Conservation (phyloP, 2,113 vertebrate species). For the Eubucco bourcierii region DNA sequence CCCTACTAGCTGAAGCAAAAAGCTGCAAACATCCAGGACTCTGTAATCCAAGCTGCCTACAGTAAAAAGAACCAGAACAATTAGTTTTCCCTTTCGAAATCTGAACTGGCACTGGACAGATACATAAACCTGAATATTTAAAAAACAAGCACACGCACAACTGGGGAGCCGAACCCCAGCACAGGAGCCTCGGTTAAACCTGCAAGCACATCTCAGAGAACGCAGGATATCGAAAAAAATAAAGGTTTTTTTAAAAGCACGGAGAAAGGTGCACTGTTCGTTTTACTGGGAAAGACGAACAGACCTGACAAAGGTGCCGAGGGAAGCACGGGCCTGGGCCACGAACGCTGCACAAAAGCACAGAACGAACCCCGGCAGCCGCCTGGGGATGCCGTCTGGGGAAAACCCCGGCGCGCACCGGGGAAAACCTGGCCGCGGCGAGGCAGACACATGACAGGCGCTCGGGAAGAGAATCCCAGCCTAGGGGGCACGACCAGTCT, state of each 20-base stretch:
- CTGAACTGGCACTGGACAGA: neutral
- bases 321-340: neutral
- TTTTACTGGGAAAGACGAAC: neutral
- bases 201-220: accelerated
- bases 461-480: too few species aligned
- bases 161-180: accelerated
- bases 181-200: neutral
- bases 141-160: neutral
- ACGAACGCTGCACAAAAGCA: neutral
- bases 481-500: too few species aligned
- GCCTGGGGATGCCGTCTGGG: neutral
- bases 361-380: accelerated
- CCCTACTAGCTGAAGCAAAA: neutral
- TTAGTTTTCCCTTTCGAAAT: neutral
- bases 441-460: accelerated
- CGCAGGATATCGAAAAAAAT: neutral
- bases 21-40: constrained; percentile 22
- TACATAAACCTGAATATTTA: neutral
- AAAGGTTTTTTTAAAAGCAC: too few species aligned
- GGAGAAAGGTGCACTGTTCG: neutral
- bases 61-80: neutral
- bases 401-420: too few species aligned
- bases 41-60: neutral
- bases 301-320: accelerated
- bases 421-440: neutral